Base-by-base conservation (phyloP, 92 coral and sea anemone species). In the Zoanthus sansibaricus region DNA sequence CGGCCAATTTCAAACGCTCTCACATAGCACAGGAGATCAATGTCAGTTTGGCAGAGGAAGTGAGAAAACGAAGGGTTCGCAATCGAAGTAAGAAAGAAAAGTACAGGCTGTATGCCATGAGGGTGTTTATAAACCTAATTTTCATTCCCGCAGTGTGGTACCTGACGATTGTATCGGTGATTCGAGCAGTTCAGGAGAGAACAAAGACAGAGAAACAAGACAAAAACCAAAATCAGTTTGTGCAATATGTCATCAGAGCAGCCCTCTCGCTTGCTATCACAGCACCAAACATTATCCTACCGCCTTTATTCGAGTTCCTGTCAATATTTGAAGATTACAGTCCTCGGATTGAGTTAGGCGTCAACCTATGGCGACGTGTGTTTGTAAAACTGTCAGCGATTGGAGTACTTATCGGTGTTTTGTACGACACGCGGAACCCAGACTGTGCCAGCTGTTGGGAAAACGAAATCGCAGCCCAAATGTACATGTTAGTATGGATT, bases 241-340 rank as follows among this genome's bases (percentile, higher is more conserved):
- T 78, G 76, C 86, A 79, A 16, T 48, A 70, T 32, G 37, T 69
- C 21, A 48, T 61, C 54, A 71, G 91, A 64, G 87, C 91, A 1
- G 86, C 92, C 5, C 37, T 90, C 32, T 87, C 99, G 32, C 89
- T 97, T 33, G 98, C 98, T 16, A 93, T 97, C 72, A 95, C 99
- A 21, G 91, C 94, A 58, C 95, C 96, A 55, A 97, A 97, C 70
- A 90, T 97, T 5, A 73, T 95, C 21, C 87, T 97, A 18, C 99
- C 99, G 11, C 94, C 98, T 5, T 76, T 97, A 45, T 97, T 97
- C 86, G 98, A 95, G 61, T 93, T 97, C 30, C 86, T 97, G 72
- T 91, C 98, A 61, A 86, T 96, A 66, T 97, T 97, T 86, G 99
- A 97, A 86, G 97, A 97, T 83, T 97, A 96, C 92, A 86, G 94